These are phyloP conservation scores for Campopleginae sp. DNA, from an alignment of 2,888 invertebrate genomes.

Conservation along the genomic window DNA sequence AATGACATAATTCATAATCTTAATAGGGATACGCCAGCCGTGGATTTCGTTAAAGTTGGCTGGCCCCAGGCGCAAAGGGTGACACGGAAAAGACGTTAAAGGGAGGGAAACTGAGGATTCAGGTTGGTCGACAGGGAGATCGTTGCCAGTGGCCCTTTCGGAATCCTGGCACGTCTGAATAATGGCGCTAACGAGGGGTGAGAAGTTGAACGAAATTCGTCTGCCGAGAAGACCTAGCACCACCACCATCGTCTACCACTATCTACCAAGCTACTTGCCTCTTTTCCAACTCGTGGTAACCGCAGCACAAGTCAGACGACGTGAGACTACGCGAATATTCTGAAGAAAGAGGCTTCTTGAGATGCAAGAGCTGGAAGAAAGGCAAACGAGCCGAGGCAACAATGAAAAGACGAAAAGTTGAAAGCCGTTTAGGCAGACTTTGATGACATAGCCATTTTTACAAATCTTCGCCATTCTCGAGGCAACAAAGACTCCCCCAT, in stretches of 20 bases:
- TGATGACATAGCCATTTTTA: conserved; percentile 1
- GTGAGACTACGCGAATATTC: conserved; percentile 27
- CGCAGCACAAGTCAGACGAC: conserved; percentile 23
- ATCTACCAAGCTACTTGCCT: background rate
- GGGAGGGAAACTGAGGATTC: background rate
- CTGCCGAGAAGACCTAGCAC: background rate
- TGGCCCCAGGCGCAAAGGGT: conserved; percentile 14
- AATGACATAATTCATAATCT: conserved; percentile 51
- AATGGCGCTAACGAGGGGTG: conserved; percentile 62
- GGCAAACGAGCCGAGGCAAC: background rate
- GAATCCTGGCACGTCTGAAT: conserved; percentile 63
- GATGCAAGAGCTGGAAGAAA: background rate
- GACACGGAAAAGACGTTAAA: background rate
- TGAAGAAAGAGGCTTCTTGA: conserved; percentile 11
- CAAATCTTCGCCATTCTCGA: background rate
- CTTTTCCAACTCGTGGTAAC: background rate
- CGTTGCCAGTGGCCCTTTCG: conserved; percentile 36
- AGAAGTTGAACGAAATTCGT: conserved; percentile 60
- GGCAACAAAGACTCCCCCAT: background rate
- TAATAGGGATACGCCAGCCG: conserved; percentile 34
- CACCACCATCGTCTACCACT: background rate
- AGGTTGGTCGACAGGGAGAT: conserved; percentile 14
- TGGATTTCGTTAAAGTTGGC: conserved; percentile 28
- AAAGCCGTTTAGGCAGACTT: conserved; percentile 15
- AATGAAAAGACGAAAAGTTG: conserved; percentile 31